Evolutionary conservation across 2,888 invertebrate species (phyloP).

Genomic region (Ennomos quercinarius): DNA sequence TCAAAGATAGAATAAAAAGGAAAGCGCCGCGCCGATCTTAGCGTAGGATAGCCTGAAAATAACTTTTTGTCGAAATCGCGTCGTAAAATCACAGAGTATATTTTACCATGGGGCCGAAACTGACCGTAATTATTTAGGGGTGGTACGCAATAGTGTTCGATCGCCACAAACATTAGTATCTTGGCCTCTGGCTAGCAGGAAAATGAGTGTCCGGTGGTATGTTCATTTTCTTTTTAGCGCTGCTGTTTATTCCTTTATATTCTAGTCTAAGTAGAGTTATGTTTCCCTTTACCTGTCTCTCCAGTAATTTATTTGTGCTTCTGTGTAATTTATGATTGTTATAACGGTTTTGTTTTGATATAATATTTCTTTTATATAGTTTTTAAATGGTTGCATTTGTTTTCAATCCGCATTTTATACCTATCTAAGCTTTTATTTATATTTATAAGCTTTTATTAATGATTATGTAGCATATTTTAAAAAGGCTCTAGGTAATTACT

Average conservation of each 20-base stretch:
- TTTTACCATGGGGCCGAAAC: slow-evolving; percentile 41
- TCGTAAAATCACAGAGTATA: slow-evolving; percentile 52
- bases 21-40: slow-evolving; percentile 10
- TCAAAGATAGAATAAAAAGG: slow-evolving; percentile 4
- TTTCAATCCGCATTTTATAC: no score
- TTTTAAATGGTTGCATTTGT: no score
- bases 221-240: slow-evolving; percentile 25
- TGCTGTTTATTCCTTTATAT: slow-evolving; percentile 1
- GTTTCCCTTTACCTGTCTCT: neutral
- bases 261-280: neutral
- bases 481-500: no score
- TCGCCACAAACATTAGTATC: slow-evolving; percentile 52
- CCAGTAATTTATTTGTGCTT: no score
- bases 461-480: no score
- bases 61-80: slow-evolving; percentile 31
- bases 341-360: no score
- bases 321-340: no score
- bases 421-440: no score
- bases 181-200: slow-evolving; percentile 38
- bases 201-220: slow-evolving; percentile 28
- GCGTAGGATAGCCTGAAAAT: slow-evolving; percentile 30
- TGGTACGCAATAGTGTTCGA: slow-evolving; percentile 45
- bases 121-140: slow-evolving; percentile 58
- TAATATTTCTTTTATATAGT: no score
- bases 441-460: no score